phyloP scores from a whole-genome alignment of 2,113 vertebrate genomes.

The Melanotaenia duboulayi region DNA sequence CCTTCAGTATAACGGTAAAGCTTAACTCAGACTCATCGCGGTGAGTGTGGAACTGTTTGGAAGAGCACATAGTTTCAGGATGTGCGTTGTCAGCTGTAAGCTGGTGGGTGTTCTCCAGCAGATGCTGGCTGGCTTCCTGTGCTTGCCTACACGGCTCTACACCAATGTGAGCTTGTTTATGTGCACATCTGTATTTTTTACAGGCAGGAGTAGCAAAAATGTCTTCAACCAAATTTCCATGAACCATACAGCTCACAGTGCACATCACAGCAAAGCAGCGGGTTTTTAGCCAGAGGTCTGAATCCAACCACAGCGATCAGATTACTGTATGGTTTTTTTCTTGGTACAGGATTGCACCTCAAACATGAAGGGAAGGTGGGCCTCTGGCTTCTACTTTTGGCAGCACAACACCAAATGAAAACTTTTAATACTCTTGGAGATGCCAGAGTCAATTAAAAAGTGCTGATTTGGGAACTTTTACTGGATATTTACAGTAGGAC shows the following conservation, averaged over 20 bases:
- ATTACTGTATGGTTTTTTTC: conserved; percentile 60
- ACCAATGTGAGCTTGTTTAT: conserved; percentile 16
- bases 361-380: conserved; percentile 36
- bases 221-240: conserved; percentile 58
- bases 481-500: conserved; percentile 13
- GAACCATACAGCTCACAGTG: conserved; percentile 50
- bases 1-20: background rate
- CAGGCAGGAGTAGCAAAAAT: conserved; percentile 51
- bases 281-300: conserved; percentile 54
- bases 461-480: conserved; percentile 40
- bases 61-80: conserved; percentile 27
- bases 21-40: background rate
- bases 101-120: conserved; percentile 62
- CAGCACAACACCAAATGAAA: conserved; percentile 25
- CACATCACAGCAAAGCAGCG: conserved; percentile 37
- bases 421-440: conserved; percentile 36
- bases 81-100: conserved; percentile 64
- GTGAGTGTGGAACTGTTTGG: conserved; percentile 1
- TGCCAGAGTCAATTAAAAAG: conserved; percentile 32
- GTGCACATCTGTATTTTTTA: conserved; percentile 31
- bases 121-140: conserved; percentile 53
- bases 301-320: conserved; percentile 67
- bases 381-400: conserved; percentile 41
- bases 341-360: conserved; percentile 49
- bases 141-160: conserved; percentile 53